Evolutionary conservation across 2,888 invertebrate genomes (phyloP).

Genomic region (Diarsia brunnea): DNA sequence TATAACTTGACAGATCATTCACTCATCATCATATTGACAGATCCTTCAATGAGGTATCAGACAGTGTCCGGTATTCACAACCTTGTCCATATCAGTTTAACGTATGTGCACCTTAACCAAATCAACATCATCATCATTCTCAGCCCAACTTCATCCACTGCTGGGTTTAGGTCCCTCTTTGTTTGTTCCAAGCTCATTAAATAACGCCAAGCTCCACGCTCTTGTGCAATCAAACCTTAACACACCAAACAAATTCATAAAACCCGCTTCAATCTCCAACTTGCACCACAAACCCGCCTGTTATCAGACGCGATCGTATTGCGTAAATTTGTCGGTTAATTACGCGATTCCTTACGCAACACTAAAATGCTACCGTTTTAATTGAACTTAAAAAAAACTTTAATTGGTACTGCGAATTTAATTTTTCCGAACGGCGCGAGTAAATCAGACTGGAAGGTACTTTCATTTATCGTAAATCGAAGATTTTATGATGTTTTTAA

Average conservation of each 20-base stretch:
- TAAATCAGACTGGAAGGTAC: slow-evolving; percentile 78
- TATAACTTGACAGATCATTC: too few species aligned
- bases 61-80: neutral
- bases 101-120: neutral
- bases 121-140: too few species aligned
- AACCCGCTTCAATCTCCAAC: slow-evolving; percentile 8
- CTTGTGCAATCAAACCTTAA: too few species aligned
- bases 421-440: slow-evolving; percentile 68
- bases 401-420: slow-evolving; percentile 75
- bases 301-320: slow-evolving; percentile 82
- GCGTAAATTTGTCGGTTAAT: slow-evolving; percentile 85
- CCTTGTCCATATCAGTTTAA: neutral
- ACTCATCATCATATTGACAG: neutral
- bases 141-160: too few species aligned
- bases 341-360: slow-evolving; percentile 78
- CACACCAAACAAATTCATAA: too few species aligned
- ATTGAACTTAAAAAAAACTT: slow-evolving; percentile 78
- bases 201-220: too few species aligned
- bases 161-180: too few species aligned
- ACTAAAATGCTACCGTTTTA: slow-evolving; percentile 83
- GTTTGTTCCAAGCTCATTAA: too few species aligned
- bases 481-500: slow-evolving; percentile 75
- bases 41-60: neutral
- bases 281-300: slow-evolving; percentile 40
- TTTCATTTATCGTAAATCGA: slow-evolving; percentile 77